Conservation (phyloP, 2,888 invertebrate species). For the Thymelicus sylvestris region DNA sequence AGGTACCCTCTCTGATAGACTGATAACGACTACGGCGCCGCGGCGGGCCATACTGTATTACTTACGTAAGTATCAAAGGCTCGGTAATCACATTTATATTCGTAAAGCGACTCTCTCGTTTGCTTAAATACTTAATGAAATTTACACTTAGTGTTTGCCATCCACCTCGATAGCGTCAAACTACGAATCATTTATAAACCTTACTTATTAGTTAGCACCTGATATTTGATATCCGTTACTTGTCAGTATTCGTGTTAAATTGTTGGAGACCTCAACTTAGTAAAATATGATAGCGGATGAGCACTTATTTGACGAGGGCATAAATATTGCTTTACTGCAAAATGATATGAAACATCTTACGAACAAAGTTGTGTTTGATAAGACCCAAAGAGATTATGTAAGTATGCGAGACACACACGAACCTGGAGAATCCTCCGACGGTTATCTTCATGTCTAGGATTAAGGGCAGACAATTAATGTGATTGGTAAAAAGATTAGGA, state of each 20-base stretch:
- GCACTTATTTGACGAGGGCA: slow-evolving; percentile 72
- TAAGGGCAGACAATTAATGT: no score
- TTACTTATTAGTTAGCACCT: slow-evolving; percentile 42
- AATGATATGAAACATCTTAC: slow-evolving; percentile 72
- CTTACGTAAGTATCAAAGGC: slow-evolving; percentile 32
- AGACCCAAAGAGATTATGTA: slow-evolving; percentile 72
- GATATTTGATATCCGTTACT: slow-evolving; percentile 23
- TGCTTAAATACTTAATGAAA: slow-evolving; percentile 74
- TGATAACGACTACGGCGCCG: slow-evolving; percentile 35
- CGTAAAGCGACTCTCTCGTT: slow-evolving; percentile 63
- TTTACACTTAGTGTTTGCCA: slow-evolving; percentile 66
- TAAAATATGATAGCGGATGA: slow-evolving; percentile 65
- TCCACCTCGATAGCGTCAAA: slow-evolving; percentile 59
- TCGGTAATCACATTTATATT: slow-evolving; percentile 64
- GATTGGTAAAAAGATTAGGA: no score
- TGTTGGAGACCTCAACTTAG: not conserved
- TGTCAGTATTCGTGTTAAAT: not conserved
- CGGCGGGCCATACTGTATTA: slow-evolving; percentile 5
- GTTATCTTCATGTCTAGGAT: not conserved
- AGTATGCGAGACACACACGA: slow-evolving; percentile 49
- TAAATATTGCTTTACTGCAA: slow-evolving; percentile 64
- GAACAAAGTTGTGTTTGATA: slow-evolving; percentile 61
- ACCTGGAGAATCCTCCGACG: not conserved
- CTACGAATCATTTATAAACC: slow-evolving; percentile 27
- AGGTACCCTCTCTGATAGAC: not conserved